Percentiles rank a stretch among this genome's conserved stretches.
These are phyloP conservation scores for Leuctra nigra DNA, from an alignment of 2,888 invertebrate species.

Conservation along the genomic window DNA sequence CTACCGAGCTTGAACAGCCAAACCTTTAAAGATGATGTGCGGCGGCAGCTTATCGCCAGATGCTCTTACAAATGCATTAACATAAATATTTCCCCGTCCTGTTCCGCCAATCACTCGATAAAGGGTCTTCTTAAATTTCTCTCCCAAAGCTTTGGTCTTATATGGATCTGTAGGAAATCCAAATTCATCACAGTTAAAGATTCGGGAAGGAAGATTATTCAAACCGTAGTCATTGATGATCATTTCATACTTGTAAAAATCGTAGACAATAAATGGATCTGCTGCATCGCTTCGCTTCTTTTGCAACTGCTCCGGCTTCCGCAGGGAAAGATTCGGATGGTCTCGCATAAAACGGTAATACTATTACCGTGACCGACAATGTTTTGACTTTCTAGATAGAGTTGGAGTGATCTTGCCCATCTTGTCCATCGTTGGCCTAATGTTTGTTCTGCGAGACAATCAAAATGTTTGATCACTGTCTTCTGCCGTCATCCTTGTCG, in stretches of 20 bases:
- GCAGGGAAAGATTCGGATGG: constrained; percentile 4
- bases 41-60: constrained; percentile 6
- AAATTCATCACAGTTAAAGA: constrained; percentile 14
- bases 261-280: constrained; percentile 11
- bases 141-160: constrained; percentile 9
- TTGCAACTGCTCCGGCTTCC: constrained; percentile 14
- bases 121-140: constrained; percentile 8
- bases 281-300: not conserved
- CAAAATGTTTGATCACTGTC: no score
- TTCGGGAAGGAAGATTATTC: not conserved
- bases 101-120: constrained; percentile 16
- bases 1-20: not conserved
- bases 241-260: constrained; percentile 8
- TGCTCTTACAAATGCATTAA: constrained; percentile 9
- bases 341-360: constrained; percentile 9
- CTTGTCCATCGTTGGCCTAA: no score
- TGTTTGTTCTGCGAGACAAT: no score
- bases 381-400: no score
- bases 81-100: constrained; percentile 11
- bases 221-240: not conserved
- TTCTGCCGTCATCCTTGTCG: no score
- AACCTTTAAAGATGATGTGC: constrained; percentile 14
- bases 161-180: constrained; percentile 14
- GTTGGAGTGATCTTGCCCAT: no score
- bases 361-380: no score